Evolutionary conservation across 2,888 invertebrate species (phyloP), one percentile per base, ranked within the genome.

Genomic region (Dynastes hyllus): DNA sequence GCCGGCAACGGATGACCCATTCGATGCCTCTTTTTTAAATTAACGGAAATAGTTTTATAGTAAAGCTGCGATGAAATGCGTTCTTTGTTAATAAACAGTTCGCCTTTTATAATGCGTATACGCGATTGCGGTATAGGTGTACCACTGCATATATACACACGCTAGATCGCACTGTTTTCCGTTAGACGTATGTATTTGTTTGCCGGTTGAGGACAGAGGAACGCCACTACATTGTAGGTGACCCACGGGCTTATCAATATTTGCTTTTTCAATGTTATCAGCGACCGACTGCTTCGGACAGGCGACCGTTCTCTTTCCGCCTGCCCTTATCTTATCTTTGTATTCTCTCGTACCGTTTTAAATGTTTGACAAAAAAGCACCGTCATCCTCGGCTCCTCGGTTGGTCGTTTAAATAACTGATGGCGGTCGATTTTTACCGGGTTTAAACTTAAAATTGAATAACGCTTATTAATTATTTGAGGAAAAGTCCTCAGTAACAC

Each of bases 221-320:
- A 55, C 32, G 32, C 71, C 55, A 58, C 55, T 16, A 55, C 58
- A 58, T 77, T 79, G 75, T 84, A 84, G 86, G 85, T 86, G 86
- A 86, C 86, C 86, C 84, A 55, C 32, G 80, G 80, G 81, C 79
- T 83, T 86, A 86, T 86, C 85, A 84, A 80, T 85, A 81, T 86
- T 85, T 86, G 84, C 85, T 83, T 86, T 85, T 86, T 84, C 83
- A 84, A 81, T 82, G 83, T 85, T 86, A 85, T 86, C 85, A 55
- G 82, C 81, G 83, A 79, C 79, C 80, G 85, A 84, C 85, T 85
- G 85, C 82, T 83, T 83, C 82, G 85, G 86, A 86, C 86, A 86
- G 86, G 83, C 84, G 82, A 71, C 83, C 84, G 81, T 79, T 83
- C 85, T 84, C 84, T 85, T 86, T 83, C 81, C 76, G 81, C 85